Percentiles rank a stretch among this genome's conserved stretches.
These are phyloP conservation scores for Lutjanus campechanus DNA, from an alignment of 2,797 vertebrate species.

Conservation along the genomic window DNA sequence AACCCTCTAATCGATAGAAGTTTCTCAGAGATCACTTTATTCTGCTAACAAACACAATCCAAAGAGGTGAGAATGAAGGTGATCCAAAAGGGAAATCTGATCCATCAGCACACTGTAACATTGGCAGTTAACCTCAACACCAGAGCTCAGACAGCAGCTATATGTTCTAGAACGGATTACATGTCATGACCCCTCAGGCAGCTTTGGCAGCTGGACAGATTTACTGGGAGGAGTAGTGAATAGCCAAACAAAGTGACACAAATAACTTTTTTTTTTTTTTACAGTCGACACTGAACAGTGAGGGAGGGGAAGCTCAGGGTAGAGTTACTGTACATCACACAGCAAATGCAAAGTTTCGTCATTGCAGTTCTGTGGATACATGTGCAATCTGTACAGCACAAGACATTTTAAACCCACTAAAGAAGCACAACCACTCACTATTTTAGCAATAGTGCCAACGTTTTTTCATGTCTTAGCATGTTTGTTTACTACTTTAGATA, in stretches of 20 bases:
- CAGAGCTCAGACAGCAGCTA: slow-evolving; percentile 15
- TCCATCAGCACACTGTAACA: slow-evolving; percentile 13
- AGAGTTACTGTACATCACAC: neutral
- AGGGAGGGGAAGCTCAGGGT: neutral
- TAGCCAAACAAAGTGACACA: slow-evolving; percentile 12
- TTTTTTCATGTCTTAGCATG: neutral
- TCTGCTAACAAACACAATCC: neutral
- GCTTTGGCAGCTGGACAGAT: slow-evolving; percentile 21
- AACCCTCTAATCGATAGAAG: neutral
- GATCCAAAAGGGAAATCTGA: slow-evolving; percentile 1
- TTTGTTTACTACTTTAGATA: neutral
- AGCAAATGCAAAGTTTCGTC: neutral
- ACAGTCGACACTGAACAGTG: neutral
- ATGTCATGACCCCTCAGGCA: slow-evolving; percentile 4
- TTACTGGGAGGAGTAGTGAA: slow-evolving; percentile 30
- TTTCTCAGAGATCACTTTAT: neutral
- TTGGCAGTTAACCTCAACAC: slow-evolving; percentile 30
- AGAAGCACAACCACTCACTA: neutral
- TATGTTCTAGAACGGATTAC: neutral
- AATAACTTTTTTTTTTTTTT: slow-evolving; percentile 1
- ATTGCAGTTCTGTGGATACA: too few species aligned
- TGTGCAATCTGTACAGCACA: neutral
- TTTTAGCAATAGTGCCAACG: neutral
- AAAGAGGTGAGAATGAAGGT: neutral
- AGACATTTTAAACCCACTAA: neutral